A percentile compares a stretch with the other conserved stretches of the same genome.
These are phyloP conservation scores for Thyatira batis DNA, from an alignment of 2,888 invertebrate genomes.

Conservation along the genomic window DNA sequence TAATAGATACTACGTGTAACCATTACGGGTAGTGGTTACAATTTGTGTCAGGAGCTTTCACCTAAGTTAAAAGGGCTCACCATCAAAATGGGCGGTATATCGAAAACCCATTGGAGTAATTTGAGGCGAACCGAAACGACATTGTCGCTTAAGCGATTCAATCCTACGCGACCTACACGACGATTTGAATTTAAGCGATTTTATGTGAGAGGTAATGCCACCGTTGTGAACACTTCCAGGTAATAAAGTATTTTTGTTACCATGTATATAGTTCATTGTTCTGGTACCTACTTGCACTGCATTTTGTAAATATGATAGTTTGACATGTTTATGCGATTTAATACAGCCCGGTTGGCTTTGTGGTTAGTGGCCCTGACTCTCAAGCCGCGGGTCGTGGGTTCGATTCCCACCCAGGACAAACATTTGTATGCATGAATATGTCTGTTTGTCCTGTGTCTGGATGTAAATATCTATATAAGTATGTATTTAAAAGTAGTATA, in stretches of 20 bases:
- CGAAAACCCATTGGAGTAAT: constrained; percentile 74
- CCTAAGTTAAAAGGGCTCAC: constrained; percentile 58
- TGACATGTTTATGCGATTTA: background rate
- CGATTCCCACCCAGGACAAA: no score
- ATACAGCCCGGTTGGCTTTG: no score
- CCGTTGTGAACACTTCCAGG: constrained; percentile 28
- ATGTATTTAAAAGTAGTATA: no score
- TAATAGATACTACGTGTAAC: constrained; percentile 38
- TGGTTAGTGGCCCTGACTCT: no score
- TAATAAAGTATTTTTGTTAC: background rate
- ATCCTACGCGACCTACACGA: constrained; percentile 64
- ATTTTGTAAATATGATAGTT: background rate
- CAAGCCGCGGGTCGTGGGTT: no score
- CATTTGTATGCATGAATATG: no score
- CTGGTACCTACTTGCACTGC: constrained; percentile 7
- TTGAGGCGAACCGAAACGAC: constrained; percentile 72
- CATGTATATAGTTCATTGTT: background rate
- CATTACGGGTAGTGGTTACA: constrained; percentile 50
- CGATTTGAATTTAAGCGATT: constrained; percentile 67
- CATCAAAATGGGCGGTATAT: constrained; percentile 65
- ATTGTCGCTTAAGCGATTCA: constrained; percentile 74
- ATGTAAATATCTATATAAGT: no score
- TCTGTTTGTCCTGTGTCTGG: no score
- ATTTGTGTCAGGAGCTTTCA: constrained; percentile 47
- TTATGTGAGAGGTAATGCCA: constrained; percentile 42